Base-by-base conservation (phyloP, 2,113 vertebrate genomes). In the Podarcis raffonei region DNA sequence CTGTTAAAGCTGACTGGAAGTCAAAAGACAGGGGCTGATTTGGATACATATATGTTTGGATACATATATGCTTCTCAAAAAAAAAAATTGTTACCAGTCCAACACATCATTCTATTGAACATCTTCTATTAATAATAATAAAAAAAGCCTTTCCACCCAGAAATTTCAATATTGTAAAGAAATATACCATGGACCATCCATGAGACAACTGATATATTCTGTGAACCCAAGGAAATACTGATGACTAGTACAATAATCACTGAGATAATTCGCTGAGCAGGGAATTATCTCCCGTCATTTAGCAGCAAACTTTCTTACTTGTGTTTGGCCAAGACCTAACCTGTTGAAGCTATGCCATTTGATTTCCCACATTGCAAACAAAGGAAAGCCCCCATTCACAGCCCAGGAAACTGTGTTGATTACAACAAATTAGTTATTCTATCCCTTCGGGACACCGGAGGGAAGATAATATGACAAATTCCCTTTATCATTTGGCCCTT, bases 111-210 rank as follows among this genome's bases (percentile, higher is more conserved):
- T 80, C n/a, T 53, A 16, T 20, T 32, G 39, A 32, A 86, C 6
- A 48, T n/a, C 30, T 87, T 77, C 66, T 35, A 78, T 25, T 83
- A 59, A n/a, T 59, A 39, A 39, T 39, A n/a, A 81, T 15, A 32
- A 23, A 22, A 5, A 15, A 30, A 81, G 30, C 83, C 11, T 53
- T 89, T 11, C 0, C n/a, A 76, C 35, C 81, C 90, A 48, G 23
- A 7, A 85, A 74, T 23, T 16, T 35, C 85, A 85, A 92, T 35
- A 79, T 30, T 78, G 68, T 4, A 65, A 39, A 81, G 65, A 65
- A 7, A 68, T 89, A 53, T 30, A 71, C 81, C 90, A 85, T 71
- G 68, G 65, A 90, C 78, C 81, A 9, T 16, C 87, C 75, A 62
- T 62, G 88, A 90, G 53, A 35, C 84, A 92, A 83, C 66, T 86